phyloP scores from a whole-genome alignment of 2,113 vertebrate species.

The Drymodes brunneopygia region DNA sequence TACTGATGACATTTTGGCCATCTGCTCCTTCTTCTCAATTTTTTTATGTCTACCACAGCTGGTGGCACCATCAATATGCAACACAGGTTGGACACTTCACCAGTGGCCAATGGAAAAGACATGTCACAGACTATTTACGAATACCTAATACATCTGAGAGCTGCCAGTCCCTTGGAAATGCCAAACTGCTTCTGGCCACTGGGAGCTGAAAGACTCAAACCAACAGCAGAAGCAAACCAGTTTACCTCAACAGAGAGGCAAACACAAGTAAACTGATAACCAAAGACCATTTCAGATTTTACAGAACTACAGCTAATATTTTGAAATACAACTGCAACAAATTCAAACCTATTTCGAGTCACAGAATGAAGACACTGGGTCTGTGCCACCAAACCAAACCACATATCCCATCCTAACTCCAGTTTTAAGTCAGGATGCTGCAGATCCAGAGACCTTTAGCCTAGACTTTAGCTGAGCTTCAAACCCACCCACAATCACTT shows the following conservation, averaged over 20 bases:
- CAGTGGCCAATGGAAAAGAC: neutral
- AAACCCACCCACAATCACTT: neutral
- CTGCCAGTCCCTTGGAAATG: neutral
- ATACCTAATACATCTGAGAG: neutral
- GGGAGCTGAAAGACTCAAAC: neutral
- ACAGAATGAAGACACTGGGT: neutral
- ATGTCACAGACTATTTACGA: neutral
- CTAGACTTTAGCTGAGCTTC: neutral
- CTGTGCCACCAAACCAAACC: neutral
- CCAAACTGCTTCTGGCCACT: neutral
- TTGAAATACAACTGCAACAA: neutral
- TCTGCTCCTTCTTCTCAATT: neutral
- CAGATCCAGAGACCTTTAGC: neutral
- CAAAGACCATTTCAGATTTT: neutral
- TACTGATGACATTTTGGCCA: neutral
- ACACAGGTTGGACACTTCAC: neutral
- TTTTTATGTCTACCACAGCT: neutral
- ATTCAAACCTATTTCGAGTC: neutral
- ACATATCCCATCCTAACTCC: neutral
- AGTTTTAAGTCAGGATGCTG: neutral
- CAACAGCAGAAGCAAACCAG: neutral
- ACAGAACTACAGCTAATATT: neutral
- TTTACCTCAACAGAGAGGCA: neutral
- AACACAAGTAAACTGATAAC: neutral
- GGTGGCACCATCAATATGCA: neutral